Percentiles rank a stretch among this genome's conserved stretches.
Conservation (phyloP, 53 echinoderm and acorn worm species). For the Astropecten irregularis region DNA sequence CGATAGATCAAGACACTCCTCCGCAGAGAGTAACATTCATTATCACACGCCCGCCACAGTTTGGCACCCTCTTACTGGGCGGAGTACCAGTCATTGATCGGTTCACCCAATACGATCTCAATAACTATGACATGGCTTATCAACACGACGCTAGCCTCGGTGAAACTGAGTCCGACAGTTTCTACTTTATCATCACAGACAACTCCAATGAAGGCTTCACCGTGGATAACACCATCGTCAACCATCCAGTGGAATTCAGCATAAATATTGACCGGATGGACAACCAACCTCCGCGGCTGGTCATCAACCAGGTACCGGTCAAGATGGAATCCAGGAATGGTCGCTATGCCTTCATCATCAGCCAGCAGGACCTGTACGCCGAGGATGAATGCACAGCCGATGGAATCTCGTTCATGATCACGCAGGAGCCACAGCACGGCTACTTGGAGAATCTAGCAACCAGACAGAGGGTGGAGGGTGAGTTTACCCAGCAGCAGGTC, state of each 20-base stretch:
- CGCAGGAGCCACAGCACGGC: slow-evolving; percentile 78
- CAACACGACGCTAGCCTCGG: slow-evolving; percentile 54
- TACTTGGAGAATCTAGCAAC: slow-evolving; percentile 76
- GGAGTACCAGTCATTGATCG: slow-evolving; percentile 65
- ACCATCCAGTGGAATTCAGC: slow-evolving; percentile 66
- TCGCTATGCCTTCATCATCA: slow-evolving; percentile 76
- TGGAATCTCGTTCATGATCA: slow-evolving; percentile 68
- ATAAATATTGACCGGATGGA: slow-evolving; percentile 78
- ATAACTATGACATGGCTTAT: slow-evolving; percentile 81
- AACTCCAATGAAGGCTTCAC: slow-evolving; percentile 85
- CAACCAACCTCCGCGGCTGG: slow-evolving; percentile 66
- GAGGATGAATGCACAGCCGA: slow-evolving; percentile 78
- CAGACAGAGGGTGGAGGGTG: slow-evolving; percentile 65
- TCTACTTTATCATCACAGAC: slow-evolving; percentile 78
- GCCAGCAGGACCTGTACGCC: slow-evolving; percentile 61
- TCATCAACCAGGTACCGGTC: slow-evolving; percentile 65
- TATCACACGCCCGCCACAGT: slow-evolving; percentile 72
- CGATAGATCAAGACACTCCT: slow-evolving; percentile 80
- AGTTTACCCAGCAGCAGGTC: slow-evolving; percentile 81
- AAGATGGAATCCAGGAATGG: slow-evolving; percentile 73
- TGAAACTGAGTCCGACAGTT: slow-evolving; percentile 51
- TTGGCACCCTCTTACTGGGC: slow-evolving; percentile 70
- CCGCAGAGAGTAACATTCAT: slow-evolving; percentile 69
- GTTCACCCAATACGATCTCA: slow-evolving; percentile 90
- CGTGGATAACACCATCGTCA: slow-evolving; percentile 1